These are phyloP conservation scores for Mus spicilegus DNA, from an alignment of 2,113 vertebrate genomes.

Conservation along the genomic window DNA sequence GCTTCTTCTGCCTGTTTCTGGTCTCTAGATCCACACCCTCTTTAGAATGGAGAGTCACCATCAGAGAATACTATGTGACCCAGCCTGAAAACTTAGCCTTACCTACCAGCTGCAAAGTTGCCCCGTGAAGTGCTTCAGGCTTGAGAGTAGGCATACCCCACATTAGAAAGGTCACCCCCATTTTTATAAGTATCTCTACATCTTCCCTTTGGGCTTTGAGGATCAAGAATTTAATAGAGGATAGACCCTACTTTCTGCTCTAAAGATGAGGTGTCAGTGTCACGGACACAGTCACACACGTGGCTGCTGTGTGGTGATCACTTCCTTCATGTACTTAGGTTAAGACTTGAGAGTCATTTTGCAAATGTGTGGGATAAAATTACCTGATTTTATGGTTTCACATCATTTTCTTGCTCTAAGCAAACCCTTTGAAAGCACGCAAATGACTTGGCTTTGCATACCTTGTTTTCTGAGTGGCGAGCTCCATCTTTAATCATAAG, in stretches of 20 bases:
- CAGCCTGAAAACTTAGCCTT: background rate
- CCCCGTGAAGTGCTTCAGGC: background rate
- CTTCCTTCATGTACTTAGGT: background rate
- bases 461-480: conserved; percentile 13
- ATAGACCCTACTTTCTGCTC: background rate
- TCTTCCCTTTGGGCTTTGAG: conserved; percentile 14
- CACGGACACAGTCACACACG: background rate
- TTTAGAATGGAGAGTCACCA: background rate
- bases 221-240: background rate
- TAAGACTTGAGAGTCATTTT: conserved; percentile 38
- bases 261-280: conserved; percentile 15
- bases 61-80: background rate
- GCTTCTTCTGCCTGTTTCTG: background rate
- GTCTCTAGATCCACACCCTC: background rate
- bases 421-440: conserved; percentile 1
- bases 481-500: conserved; percentile 18
- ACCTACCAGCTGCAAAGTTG: background rate
- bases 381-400: conserved; percentile 41
- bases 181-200: background rate
- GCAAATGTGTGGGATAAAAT: conserved; percentile 38
- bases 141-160: background rate
- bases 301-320: background rate
- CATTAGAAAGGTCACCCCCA: background rate
- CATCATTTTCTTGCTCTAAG: conserved; percentile 2
- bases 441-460: background rate